phyloP scores from a whole-genome alignment of 1,140 invertebrate species.

The Heliconius eleuchia region DNA sequence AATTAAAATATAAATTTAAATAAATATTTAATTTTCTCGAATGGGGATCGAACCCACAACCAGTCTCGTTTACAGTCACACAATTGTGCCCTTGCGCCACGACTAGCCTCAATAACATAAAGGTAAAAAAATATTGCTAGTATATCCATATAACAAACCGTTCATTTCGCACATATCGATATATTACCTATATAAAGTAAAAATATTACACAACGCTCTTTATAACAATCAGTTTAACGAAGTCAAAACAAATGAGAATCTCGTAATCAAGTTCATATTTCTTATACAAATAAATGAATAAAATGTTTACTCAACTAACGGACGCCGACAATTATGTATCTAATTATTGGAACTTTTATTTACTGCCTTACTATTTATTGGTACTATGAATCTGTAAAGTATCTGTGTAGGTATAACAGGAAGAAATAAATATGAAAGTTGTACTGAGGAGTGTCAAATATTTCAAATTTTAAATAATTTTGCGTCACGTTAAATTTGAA shows the following conservation, averaged over 20 bases:
- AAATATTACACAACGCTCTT: constrained; percentile 3
- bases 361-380: constrained; percentile 16
- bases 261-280: constrained; percentile 34
- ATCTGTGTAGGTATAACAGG: neutral
- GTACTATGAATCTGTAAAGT: neutral
- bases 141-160: neutral
- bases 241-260: constrained; percentile 27
- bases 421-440: constrained; percentile 4
- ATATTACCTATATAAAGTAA: neutral
- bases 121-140: too few relatives aligned
- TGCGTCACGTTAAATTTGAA: neutral
- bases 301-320: constrained; percentile 7
- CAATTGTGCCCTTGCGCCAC: too few relatives aligned
- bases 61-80: too few relatives aligned
- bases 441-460: neutral
- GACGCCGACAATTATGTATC: constrained; percentile 13
- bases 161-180: neutral
- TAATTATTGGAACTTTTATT: constrained; percentile 5
- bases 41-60: too few relatives aligned
- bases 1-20: too few relatives aligned
- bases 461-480: neutral
- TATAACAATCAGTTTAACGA: constrained; percentile 32
- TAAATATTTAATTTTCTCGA: too few relatives aligned
- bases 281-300: constrained; percentile 9
- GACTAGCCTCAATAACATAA: too few relatives aligned